Evolutionary conservation across 2,797 vertebrate genomes (phyloP), one percentile per base, ranked within the genome.

Genomic region (Hirundo rustica): DNA sequence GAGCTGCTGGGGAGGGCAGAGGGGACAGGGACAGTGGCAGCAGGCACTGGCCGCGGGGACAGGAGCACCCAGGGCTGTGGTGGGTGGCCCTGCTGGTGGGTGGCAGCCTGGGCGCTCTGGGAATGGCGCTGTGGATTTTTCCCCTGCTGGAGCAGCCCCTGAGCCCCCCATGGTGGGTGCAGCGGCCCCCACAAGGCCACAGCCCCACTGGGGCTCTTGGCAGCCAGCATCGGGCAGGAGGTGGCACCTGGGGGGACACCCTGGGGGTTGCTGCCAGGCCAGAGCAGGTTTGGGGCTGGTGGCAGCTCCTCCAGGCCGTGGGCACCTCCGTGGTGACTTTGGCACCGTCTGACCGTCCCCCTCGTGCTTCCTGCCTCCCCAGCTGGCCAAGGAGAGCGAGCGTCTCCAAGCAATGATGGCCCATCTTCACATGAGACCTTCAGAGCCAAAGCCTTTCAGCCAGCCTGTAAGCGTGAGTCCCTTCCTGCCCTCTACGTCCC

Each of bases 361-460:
- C 42, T 70, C 29, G 48, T 20, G 10, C 66, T 77, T 71, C 60
- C 62, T 91, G 76, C 67, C 58, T 95, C 92, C 95, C 54, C 98
- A 99, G 99, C 98, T 99, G 96, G 98, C 99, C 22, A 99, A 99
- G 98, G 99, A 99, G 98, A 99, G 99, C 3, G 99, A 99, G 97
- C 98, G 99, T 92, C 98, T 99, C 87, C 99, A 99, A 96, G 99
- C 99, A 38, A 99, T 99, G 99, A 99, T 99, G 99, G 98, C 99
- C 89, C 99, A 99, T 95, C 98, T 99, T 93, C 99, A 99, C 98
- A 99, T 99, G 99, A 98, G 99, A 96, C 99, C 99, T 72, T 99
- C 99, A 17, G 99, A 99, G 98, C 99, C 99, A 98, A 99, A 99
- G 98, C 98, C 98, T 97, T 99, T 99, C 98, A 99, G 98, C 98